Conservation (phyloP, 1,140 invertebrate genomes). For the Harlomillsia oculata region DNA sequence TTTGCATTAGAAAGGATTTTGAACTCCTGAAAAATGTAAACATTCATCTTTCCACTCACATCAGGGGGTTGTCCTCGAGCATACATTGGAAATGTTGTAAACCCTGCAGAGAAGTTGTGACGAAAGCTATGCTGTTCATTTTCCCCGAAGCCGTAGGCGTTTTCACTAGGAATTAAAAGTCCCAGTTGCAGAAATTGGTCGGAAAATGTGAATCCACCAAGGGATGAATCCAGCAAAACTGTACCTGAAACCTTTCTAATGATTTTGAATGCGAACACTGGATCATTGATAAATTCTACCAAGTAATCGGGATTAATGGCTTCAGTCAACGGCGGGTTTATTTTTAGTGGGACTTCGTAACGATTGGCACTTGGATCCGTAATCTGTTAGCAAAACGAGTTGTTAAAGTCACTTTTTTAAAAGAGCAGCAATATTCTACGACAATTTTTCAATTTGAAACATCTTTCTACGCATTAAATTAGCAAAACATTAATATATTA, state of each 20-base stretch:
- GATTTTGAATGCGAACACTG: slow-evolving; percentile 29
- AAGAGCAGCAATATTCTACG: no score
- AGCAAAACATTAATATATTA: no score
- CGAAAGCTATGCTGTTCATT: slow-evolving; percentile 35
- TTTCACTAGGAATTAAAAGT: slow-evolving; percentile 50
- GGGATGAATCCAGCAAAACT: slow-evolving; percentile 24
- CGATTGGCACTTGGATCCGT: slow-evolving; percentile 18
- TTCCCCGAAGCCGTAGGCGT: slow-evolving; percentile 47
- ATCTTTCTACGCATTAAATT: no score
- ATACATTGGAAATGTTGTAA: slow-evolving; percentile 22
- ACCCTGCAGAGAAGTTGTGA: slow-evolving; percentile 37
- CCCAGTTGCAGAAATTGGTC: slow-evolving; percentile 78
- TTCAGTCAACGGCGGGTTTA: slow-evolving; percentile 12
- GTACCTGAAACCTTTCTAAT: slow-evolving; percentile 13
- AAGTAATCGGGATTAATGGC: slow-evolving; percentile 15
- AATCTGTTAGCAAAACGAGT: slow-evolving; percentile 43
- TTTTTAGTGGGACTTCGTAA: slow-evolving; percentile 29
- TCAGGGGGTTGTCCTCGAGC: slow-evolving; percentile 17
- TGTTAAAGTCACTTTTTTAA: no score
- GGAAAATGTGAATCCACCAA: slow-evolving; percentile 59
- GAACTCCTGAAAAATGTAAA: no score
- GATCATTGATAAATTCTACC: slow-evolving; percentile 15
- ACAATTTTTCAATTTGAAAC: no score
- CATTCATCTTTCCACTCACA: no score
- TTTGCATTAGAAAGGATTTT: no score